Conservation (phyloP, 2,888 invertebrate species). For the Norana najaformis region DNA sequence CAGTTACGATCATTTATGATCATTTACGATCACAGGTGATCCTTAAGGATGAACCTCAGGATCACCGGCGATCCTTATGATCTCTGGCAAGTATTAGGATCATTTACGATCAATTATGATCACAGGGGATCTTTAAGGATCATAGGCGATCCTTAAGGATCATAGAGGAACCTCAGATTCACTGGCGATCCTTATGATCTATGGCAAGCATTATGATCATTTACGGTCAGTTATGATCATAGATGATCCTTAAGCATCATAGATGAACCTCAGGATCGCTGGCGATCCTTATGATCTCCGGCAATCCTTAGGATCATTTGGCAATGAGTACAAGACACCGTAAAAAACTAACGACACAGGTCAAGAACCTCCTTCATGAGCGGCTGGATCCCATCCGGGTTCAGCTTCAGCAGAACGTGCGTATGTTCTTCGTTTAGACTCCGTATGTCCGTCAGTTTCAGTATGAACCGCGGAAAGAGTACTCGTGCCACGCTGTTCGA, state of each 20-base stretch:
- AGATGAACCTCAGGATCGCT: no score
- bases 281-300: neutral
- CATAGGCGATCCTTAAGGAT: neutral
- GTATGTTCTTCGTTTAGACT: constrained; percentile 88
- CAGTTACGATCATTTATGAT: no score
- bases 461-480: constrained; percentile 70
- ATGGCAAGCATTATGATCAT: neutral
- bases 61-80: neutral
- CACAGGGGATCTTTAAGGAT: neutral
- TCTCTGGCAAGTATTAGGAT: neutral
- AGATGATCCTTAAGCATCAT: neutral
- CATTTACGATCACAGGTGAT: no score
- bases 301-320: constrained; percentile 46
- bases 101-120: neutral
- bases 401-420: constrained; percentile 87
- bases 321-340: constrained; percentile 51
- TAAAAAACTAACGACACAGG: constrained; percentile 62
- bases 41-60: neutral
- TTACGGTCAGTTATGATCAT: neutral
- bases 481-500: constrained; percentile 49
- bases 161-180: neutral
- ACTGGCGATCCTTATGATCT: neutral
- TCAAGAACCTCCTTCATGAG: constrained; percentile 93
- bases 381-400: constrained; percentile 89
- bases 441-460: constrained; percentile 87